Evolutionary conservation across 2,797 vertebrate genomes (phyloP).

Genomic region (Loris lydekkerianus): DNA sequence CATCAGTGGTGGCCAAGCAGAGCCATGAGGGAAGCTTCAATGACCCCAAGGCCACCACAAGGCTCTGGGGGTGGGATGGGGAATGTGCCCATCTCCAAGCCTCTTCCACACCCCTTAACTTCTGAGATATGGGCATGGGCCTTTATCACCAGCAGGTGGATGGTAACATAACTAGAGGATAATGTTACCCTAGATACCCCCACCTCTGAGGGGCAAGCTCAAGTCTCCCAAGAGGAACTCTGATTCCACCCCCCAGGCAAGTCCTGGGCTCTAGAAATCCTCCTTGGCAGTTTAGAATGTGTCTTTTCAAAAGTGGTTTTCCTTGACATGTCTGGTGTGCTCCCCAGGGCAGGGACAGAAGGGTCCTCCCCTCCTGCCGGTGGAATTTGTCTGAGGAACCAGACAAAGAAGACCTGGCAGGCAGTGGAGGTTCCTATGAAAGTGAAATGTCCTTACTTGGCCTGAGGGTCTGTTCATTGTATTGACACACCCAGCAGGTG

Average conservation of each 20-base stretch:
- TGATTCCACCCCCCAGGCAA: not conserved
- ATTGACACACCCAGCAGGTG: not conserved
- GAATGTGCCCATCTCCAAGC: not conserved
- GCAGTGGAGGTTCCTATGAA: not conserved
- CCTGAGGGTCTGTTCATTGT: not conserved
- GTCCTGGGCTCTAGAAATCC: not conserved
- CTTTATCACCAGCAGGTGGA: not conserved
- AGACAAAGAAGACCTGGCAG: not conserved
- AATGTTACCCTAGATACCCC: not conserved
- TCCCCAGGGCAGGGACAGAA: accelerated
- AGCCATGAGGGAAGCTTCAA: not conserved
- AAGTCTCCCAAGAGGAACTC: not conserved
- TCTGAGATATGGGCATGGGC: not conserved
- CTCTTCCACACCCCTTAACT: not conserved
- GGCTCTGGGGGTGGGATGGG: not conserved
- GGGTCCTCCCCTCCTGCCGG: not conserved
- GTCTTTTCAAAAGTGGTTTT: conserved; percentile 10
- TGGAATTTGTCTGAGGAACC: not conserved
- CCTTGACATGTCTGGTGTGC: not conserved
- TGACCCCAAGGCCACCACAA: not conserved
- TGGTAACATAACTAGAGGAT: not conserved
- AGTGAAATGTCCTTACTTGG: accelerated
- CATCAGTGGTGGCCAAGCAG: accelerated
- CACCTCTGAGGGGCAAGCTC: accelerated
- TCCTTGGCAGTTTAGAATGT: not conserved